Conservation (phyloP, 2,113 vertebrate genomes). For the Clarias batrachus region DNA sequence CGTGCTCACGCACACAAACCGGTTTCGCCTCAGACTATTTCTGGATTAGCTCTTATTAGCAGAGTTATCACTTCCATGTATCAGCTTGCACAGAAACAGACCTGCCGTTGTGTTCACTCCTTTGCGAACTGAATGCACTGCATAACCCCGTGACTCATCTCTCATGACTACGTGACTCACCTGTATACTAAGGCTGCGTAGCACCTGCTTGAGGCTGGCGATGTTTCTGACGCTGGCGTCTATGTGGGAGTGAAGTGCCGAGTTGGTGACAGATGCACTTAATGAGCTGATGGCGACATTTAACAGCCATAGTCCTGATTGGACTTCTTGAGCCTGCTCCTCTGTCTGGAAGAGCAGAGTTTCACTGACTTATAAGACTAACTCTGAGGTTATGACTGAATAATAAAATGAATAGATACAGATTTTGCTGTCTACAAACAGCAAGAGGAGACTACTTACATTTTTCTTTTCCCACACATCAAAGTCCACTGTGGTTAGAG, state of each 20-base stretch:
- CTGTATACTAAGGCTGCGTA: slow-evolving; percentile 74
- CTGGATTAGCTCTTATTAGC: neutral
- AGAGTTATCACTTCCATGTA: slow-evolving; percentile 14
- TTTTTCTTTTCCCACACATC: slow-evolving; percentile 73
- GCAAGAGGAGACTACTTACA: slow-evolving; percentile 62
- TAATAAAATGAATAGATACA: neutral
- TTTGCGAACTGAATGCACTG: neutral
- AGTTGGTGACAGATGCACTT: slow-evolving; percentile 63
- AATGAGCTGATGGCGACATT: slow-evolving; percentile 65
- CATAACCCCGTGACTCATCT: neutral
- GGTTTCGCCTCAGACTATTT: neutral
- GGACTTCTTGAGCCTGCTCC: slow-evolving; percentile 72
- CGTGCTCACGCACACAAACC: slow-evolving; percentile 19
- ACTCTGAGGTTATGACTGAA: neutral
- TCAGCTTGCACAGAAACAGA: neutral
- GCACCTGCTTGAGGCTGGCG: slow-evolving; percentile 68
- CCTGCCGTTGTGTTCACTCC: neutral
- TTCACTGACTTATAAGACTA: neutral
- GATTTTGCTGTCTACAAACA: neutral
- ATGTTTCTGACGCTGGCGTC: slow-evolving; percentile 72
- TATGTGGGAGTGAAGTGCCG: slow-evolving; percentile 67
- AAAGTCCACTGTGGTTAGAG: slow-evolving; percentile 71
- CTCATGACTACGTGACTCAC: slow-evolving; percentile 43
- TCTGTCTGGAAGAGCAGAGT: slow-evolving; percentile 55
- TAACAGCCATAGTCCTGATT: slow-evolving; percentile 72